Evolutionary conservation across 2,888 invertebrate species (phyloP).

Genomic region (Desoria tigrina): DNA sequence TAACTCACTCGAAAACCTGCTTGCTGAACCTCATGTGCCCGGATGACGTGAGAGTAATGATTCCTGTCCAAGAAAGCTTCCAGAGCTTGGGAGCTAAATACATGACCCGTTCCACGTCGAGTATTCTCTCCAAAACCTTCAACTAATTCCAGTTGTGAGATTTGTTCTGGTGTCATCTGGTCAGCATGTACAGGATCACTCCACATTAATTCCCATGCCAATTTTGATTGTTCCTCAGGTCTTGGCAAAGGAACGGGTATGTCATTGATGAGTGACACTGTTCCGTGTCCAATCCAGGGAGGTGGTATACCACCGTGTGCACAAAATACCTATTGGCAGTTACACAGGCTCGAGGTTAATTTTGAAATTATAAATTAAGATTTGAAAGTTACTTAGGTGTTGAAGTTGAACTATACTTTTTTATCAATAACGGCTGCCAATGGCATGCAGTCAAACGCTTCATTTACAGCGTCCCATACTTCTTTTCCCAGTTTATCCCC

Average conservation of each 20-base stretch:
- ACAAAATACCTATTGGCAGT: slow-evolving; percentile 69
- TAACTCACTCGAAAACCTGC: slow-evolving; percentile 62
- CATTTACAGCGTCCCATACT: slow-evolving; percentile 71
- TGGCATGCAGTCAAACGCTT: slow-evolving; percentile 71
- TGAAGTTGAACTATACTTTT: slow-evolving; percentile 59
- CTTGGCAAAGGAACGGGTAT: slow-evolving; percentile 67
- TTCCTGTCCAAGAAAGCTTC: slow-evolving; percentile 68
- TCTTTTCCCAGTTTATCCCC: slow-evolving; percentile 65
- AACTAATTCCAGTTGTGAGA: slow-evolving; percentile 58
- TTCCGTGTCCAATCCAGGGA: slow-evolving; percentile 65
- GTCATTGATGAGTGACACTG: slow-evolving; percentile 65
- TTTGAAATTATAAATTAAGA: too few relatives aligned
- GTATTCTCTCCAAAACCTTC: slow-evolving; percentile 70
- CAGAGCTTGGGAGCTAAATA: slow-evolving; percentile 70
- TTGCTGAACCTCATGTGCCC: slow-evolving; percentile 74
- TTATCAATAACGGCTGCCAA: slow-evolving; percentile 73
- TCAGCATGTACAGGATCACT: slow-evolving; percentile 69
- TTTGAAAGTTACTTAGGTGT: too few relatives aligned
- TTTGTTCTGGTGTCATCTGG: slow-evolving; percentile 26
- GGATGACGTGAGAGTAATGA: slow-evolving; percentile 68
- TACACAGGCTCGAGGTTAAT: too few relatives aligned
- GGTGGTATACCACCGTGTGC: slow-evolving; percentile 78
- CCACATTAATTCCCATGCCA: slow-evolving; percentile 80
- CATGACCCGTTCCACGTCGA: slow-evolving; percentile 71
- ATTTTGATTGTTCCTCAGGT: slow-evolving; percentile 68